Evolutionary conservation across 2,797 vertebrate genomes (phyloP).

Genomic region (Morus bassanus): DNA sequence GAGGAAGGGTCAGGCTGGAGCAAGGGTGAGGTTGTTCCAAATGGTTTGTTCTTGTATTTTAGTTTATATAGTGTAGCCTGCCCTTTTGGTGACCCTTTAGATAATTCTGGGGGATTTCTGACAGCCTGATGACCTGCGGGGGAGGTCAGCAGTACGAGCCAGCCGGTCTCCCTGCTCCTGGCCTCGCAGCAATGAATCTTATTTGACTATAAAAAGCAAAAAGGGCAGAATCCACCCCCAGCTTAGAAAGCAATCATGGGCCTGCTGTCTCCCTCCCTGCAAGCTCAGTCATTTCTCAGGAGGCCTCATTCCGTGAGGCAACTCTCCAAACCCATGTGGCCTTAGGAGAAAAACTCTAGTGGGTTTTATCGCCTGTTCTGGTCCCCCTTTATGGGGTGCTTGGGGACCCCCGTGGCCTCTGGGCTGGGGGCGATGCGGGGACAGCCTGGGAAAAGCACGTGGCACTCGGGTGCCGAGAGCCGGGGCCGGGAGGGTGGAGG

Average conservation of each 20-base stretch:
- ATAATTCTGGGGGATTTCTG: constrained; percentile 66
- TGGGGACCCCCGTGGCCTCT: not conserved
- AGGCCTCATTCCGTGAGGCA: not conserved
- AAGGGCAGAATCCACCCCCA: not conserved
- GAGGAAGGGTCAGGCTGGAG: not conserved
- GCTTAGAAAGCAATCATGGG: not conserved
- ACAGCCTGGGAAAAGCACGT: not conserved
- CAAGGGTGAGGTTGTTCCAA: not conserved
- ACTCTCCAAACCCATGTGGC: not conserved
- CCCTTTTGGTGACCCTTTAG: constrained; percentile 61
- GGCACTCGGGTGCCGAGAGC: not conserved
- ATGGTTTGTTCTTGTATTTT: constrained; percentile 28
- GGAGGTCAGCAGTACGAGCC: constrained; percentile 48
- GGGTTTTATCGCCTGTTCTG: not conserved
- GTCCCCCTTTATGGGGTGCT: fast-evolving
- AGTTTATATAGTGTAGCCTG: constrained; percentile 36
- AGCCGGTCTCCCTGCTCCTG: constrained; percentile 24
- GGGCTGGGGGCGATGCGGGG: not conserved
- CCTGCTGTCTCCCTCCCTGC: not conserved
- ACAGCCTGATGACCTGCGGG: constrained; percentile 66
- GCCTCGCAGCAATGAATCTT: constrained; percentile 61
- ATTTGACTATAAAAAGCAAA: constrained; percentile 31
- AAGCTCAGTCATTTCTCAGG: not conserved
- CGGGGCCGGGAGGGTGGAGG: not conserved
- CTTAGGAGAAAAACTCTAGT: not conserved